phyloP scores from a whole-genome alignment of 1,140 invertebrate genomes.

The Apis dorsata region DNA sequence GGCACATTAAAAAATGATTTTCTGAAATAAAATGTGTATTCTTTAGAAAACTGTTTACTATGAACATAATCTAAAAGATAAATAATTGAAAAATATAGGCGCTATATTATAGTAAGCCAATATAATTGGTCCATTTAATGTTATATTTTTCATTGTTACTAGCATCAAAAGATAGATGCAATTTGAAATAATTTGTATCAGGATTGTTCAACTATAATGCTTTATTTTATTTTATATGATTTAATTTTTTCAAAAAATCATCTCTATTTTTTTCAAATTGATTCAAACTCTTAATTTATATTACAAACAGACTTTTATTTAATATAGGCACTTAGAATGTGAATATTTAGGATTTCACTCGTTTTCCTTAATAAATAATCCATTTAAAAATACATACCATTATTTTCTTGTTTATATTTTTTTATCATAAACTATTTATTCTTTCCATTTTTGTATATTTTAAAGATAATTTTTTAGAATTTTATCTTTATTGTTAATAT shows the following conservation, averaged over 20 bases:
- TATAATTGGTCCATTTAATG: conserved; percentile 33
- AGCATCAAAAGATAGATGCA: not conserved
- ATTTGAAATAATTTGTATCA: conserved; percentile 16
- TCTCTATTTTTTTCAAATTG: not conserved
- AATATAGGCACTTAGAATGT: conserved; percentile 33
- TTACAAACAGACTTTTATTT: not conserved
- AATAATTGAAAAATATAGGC: not conserved
- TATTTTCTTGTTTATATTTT: not conserved
- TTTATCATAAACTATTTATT: conserved; percentile 16
- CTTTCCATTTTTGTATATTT: not conserved
- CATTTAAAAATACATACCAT: not conserved
- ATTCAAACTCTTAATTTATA: conserved; percentile 4
- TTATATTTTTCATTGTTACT: not conserved
- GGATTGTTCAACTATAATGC: conserved; percentile 7
- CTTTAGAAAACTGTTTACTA: not conserved
- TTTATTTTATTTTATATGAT: not conserved
- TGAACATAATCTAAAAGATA: not conserved
- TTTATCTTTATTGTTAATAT: conserved; percentile 3
- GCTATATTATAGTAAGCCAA: conserved; percentile 12
- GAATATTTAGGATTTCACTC: conserved; percentile 2
- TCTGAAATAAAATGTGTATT: not conserved
- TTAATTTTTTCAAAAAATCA: not conserved
- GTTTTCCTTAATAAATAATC: not conserved
- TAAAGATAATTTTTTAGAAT: not conserved
- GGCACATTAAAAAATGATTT: not conserved